These are phyloP conservation scores for Lanistes nyassanus DNA, from an alignment of 1,140 invertebrate genomes.

Conservation along the genomic window DNA sequence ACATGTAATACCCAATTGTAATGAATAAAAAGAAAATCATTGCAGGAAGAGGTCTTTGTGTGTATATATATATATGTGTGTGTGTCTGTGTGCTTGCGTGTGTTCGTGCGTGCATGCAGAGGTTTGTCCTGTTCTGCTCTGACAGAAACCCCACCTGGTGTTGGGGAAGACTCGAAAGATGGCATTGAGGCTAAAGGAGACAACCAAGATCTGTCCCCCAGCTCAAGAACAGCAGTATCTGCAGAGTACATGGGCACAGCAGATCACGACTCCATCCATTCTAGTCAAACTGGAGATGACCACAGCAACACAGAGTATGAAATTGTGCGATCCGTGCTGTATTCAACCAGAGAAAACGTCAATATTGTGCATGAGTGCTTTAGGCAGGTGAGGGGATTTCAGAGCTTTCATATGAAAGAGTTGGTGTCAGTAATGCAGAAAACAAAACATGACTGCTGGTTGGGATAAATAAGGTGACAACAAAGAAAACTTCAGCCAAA, in stretches of 20 bases:
- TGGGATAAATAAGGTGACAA: no score
- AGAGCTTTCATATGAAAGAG: no score
- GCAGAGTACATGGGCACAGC: conserved; percentile 48
- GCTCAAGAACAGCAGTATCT: conserved; percentile 20
- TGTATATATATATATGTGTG: not conserved
- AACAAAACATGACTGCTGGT: no score
- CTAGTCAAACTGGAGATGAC: conserved; percentile 65
- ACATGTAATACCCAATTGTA: no score
- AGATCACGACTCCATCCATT: conserved; percentile 53
- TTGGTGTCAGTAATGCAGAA: no score
- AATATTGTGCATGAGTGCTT: conserved; percentile 96
- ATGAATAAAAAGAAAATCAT: no score
- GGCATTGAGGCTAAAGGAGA: conserved; percentile 26
- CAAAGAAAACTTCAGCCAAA: no score
- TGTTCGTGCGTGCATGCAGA: conserved; percentile 23
- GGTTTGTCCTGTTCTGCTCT: conserved; percentile 48
- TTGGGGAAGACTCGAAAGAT: conserved; percentile 31
- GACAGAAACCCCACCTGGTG: conserved; percentile 34
- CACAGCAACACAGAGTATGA: conserved; percentile 65
- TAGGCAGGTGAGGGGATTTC: conserved; percentile 74
- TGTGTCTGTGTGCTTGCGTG: not conserved
- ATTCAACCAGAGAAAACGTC: conserved; percentile 88
- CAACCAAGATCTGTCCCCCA: conserved; percentile 19
- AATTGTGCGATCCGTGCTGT: conserved; percentile 87
- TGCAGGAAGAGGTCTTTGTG: no score